Percentiles rank a stretch among this genome's conserved stretches.
Evolutionary conservation across 2,113 vertebrate species (phyloP).

Genomic region (mouse (Mus musculus)): GRCm39 chr5:99276501-99277000

Average conservation of each 20-base stretch:
- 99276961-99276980: not conserved
- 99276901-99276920: conserved; percentile 51
- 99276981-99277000: conserved; percentile 4
- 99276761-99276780: not conserved
- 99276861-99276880: conserved; percentile 59
- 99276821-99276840: conserved; percentile 47
- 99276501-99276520: not conserved
- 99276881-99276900: conserved; percentile 55
- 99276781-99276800: conserved; percentile 46
- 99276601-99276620: not conserved
- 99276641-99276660: conserved; percentile 32
- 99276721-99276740: not conserved
- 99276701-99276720: not conserved
- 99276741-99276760: not conserved
- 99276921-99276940: conserved; percentile 64
- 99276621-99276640: not conserved
- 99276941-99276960: conserved; percentile 57
- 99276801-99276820: conserved; percentile 54
- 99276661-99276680: not conserved
- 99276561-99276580: not conserved
- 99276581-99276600: not conserved
- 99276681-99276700: not conserved
- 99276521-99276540: not conserved
- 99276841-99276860: conserved; percentile 63
- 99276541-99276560: not conserved